Conservation (phyloP, 2,113 vertebrate genomes). For the Tretioscincus oriximinensis region DNA sequence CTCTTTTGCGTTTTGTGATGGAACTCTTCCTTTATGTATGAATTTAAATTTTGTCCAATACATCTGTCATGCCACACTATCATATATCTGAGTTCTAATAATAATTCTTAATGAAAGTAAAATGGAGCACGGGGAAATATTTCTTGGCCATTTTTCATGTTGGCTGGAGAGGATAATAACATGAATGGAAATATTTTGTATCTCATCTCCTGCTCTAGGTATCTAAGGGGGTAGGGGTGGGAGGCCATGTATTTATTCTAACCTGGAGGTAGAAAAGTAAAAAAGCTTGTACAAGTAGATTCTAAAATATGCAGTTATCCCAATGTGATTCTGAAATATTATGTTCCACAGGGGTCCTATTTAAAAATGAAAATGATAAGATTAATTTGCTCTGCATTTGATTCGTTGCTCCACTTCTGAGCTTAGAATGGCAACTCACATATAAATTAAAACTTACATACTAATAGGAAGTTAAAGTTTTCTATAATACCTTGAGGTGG, state of each 20-base stretch:
- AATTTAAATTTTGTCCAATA: no score
- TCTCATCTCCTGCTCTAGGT: not conserved
- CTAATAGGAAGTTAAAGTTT: conserved; percentile 36
- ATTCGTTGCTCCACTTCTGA: not conserved
- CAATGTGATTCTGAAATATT: not conserved
- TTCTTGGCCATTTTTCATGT: not conserved
- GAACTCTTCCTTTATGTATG: no score
- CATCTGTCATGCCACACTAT: no score
- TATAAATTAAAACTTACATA: not conserved
- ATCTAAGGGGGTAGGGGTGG: not conserved
- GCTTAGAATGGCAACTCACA: not conserved
- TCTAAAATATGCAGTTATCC: not conserved
- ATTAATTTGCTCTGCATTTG: not conserved
- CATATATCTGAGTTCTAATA: no score
- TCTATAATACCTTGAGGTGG: conserved; percentile 12
- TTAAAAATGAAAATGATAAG: not conserved
- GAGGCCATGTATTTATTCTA: no score
- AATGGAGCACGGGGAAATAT: not conserved
- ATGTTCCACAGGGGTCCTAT: not conserved
- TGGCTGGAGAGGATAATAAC: not conserved
- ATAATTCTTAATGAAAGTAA: no score
- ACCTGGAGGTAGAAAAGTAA: not conserved
- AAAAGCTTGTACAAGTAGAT: not conserved
- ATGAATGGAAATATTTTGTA: not conserved
- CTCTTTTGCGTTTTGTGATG: no score